Conservation (phyloP, 2,797 vertebrate genomes). For the Silurus lanzhouensis region DNA sequence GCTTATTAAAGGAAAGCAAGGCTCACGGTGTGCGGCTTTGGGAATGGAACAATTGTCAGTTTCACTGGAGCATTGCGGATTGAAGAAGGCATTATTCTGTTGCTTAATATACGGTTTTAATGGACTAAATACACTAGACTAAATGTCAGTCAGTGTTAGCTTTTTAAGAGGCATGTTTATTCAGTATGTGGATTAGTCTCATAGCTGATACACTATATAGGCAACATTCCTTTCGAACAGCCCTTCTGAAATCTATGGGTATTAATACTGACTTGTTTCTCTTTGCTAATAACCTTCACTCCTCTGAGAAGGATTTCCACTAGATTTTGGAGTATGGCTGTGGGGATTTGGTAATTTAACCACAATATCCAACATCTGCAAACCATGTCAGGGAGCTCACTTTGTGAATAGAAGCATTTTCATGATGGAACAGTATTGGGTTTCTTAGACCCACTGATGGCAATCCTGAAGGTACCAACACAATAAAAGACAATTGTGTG, state of each 20-base stretch:
- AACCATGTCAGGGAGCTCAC: not conserved
- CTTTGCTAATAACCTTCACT: not conserved
- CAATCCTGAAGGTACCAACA: not conserved
- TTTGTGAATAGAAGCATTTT: not conserved
- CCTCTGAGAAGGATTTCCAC: not conserved
- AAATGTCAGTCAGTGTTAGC: not conserved
- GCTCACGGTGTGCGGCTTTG: constrained; percentile 10
- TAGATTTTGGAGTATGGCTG: too few relatives aligned
- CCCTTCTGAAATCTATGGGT: not conserved
- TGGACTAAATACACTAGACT: not conserved
- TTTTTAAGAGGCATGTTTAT: not conserved
- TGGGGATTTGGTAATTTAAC: too few relatives aligned
- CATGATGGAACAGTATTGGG: not conserved
- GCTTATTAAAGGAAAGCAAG: constrained; percentile 26
- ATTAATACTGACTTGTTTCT: not conserved
- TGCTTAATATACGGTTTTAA: not conserved
- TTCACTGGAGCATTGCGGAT: not conserved
- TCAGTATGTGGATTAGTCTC: not conserved
- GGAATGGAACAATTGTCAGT: constrained; percentile 11
- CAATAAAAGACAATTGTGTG: not conserved
- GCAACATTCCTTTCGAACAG: not conserved
- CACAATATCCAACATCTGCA: not conserved
- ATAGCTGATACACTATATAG: too few relatives aligned
- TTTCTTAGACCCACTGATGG: not conserved
- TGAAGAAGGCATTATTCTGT: not conserved